Percentiles rank a stretch among this genome's conserved stretches.
Evolutionary conservation across 2,888 invertebrate species (phyloP).

Genomic region (Brachyptera putata): DNA sequence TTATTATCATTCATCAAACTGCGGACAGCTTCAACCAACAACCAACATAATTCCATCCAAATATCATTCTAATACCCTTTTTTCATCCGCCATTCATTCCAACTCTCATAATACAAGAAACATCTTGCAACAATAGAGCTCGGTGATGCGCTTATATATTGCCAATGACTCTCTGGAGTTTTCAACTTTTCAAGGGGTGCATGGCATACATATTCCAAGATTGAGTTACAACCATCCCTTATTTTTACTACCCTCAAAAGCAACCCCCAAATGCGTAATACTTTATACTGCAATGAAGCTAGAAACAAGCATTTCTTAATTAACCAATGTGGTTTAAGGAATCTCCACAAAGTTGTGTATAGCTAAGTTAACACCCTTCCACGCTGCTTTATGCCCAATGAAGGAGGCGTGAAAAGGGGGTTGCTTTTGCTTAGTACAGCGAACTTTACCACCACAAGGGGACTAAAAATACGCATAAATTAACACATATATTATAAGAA

Average conservation of each 20-base stretch:
- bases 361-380: background rate
- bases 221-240: conserved; percentile 14
- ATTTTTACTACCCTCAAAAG: conserved; percentile 13
- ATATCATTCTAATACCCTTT: too few species aligned
- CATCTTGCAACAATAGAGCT: conserved; percentile 8
- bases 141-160: background rate
- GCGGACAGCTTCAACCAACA: too few species aligned
- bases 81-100: too few species aligned
- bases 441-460: background rate
- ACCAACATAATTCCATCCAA: too few species aligned
- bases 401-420: background rate
- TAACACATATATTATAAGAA: too few species aligned
- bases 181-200: conserved; percentile 5
- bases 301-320: conserved; percentile 30
- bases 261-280: conserved; percentile 13
- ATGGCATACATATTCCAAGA: too few species aligned
- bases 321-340: conserved; percentile 27
- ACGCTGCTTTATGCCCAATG: background rate
- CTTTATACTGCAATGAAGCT: conserved; percentile 7
- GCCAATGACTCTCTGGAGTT: conserved; percentile 2
- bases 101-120: too few species aligned
- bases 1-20: too few species aligned
- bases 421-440: background rate
- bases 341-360: conserved; percentile 15
- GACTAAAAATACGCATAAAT: conserved; percentile 7